Percentiles rank a stretch among this genome's conserved stretches.
These are phyloP conservation scores for Delichon dasypus DNA, from an alignment of 2,797 vertebrate species.

Conservation along the genomic window DNA sequence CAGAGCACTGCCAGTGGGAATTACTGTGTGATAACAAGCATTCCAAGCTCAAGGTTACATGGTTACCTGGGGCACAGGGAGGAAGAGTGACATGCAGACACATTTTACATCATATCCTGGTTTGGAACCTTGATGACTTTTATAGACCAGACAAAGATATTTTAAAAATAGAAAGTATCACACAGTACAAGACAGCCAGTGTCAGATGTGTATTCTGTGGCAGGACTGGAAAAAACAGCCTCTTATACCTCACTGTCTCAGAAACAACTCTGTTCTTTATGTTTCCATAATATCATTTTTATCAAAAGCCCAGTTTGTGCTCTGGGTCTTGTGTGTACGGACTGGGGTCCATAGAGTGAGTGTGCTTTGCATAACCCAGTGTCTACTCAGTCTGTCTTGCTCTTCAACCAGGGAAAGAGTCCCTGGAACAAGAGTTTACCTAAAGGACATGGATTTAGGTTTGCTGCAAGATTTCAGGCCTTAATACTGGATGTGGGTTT, in stretches of 20 bases:
- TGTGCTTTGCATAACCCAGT: not conserved
- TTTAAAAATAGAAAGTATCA: not conserved
- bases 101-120: not conserved
- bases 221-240: not conserved
- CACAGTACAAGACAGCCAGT: not conserved
- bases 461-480: not conserved
- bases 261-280: not conserved
- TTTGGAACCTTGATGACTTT: not conserved
- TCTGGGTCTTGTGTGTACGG: not conserved
- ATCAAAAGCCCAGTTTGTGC: not conserved
- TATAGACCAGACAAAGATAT: not conserved
- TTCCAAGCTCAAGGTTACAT: not conserved
- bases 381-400: not conserved
- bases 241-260: not conserved
- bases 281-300: not conserved
- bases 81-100: not conserved
- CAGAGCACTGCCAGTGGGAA: not conserved
- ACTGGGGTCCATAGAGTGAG: not conserved
- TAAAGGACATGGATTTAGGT: not conserved
- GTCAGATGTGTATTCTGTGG: not conserved
- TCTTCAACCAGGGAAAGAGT: rapidly evolving
- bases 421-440: not conserved
- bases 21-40: not conserved
- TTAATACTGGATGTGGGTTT: not conserved
- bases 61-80: not conserved